Evolutionary conservation across 2,888 invertebrate genomes (phyloP), one percentile per base, ranked within the genome.

Genomic region (Acronicta leporina): DNA sequence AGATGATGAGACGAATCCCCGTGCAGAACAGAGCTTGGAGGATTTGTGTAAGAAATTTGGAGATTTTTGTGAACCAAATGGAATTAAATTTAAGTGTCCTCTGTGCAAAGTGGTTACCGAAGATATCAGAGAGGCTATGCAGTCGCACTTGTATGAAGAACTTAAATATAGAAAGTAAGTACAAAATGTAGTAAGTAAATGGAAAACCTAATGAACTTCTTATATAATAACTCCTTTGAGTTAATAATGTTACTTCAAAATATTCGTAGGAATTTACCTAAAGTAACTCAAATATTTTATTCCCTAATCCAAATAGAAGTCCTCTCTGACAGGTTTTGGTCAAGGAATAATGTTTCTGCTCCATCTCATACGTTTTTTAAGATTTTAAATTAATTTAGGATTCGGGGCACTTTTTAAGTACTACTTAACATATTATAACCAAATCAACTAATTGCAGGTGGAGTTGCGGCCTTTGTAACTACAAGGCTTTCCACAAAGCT

Each of bases 141-240:
- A 95, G 53, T 95, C 95, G 40, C 97, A 97, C 88, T 86, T 97
- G 52, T 96, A 94, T 75, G 95, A 96, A 77, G 97, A 97, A 78
- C 88, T 96, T 27, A 95, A 96, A 49, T 96, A 96, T 77, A 94
- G 95, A 73, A 96, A 95, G 96, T 96, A 79, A 92, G 92, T 63
- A 60, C 33, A 20, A 9, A 33, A 33, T 20, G 20, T 20, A 20
- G 20, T 20, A 20, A 2, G 20, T 20, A 20, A 20, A 20, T 4
- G 20, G 20, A 20, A 20, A 20, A n/a, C n/a, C n/a, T n/a, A n/a
- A n/a, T n/a, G n/a, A n/a, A n/a, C n/a, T n/a, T n/a, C n/a, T n/a
- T n/a, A n/a, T n/a, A n/a, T n/a, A n/a, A n/a, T n/a, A n/a, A n/a
- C n/a, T n/a, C n/a, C n/a, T n/a, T n/a, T n/a, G n/a, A n/a, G n/a